These are phyloP conservation scores for Eretmochelys imbricata DNA, from an alignment of 2,113 vertebrate genomes.

Conservation along the genomic window DNA sequence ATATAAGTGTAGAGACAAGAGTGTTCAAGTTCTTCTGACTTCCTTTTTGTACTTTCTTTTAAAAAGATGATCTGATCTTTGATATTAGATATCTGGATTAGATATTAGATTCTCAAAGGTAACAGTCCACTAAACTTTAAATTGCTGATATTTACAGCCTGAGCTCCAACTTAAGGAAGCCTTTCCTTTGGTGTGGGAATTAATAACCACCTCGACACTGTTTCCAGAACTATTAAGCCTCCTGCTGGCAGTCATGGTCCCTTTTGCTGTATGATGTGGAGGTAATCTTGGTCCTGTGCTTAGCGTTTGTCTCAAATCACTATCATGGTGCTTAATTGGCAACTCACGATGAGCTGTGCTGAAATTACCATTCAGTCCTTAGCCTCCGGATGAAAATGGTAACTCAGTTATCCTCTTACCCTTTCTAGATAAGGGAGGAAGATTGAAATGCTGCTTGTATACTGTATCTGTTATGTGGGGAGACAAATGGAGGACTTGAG, in stretches of 20 bases:
- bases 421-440: neutral
- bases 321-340: neutral
- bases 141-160: no score
- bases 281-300: constrained; percentile 5
- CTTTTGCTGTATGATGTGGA: neutral
- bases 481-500: neutral
- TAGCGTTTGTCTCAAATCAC: neutral
- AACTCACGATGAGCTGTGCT: neutral
- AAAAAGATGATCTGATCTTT: neutral
- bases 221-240: neutral
- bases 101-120: neutral
- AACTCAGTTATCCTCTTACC: neutral
- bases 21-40: neutral
- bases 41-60: neutral
- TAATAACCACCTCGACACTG: no score
- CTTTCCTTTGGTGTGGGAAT: neutral
- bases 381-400: rapidly evolving
- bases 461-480: neutral
- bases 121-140: neutral
- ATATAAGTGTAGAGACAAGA: neutral
- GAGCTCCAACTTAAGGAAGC: neutral
- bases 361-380: neutral
- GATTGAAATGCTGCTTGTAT: neutral
- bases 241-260: neutral
- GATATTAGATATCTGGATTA: neutral